These are phyloP conservation scores for Drosophila jambulina DNA, from an alignment of 1,140 invertebrate species.

Conservation along the genomic window DNA sequence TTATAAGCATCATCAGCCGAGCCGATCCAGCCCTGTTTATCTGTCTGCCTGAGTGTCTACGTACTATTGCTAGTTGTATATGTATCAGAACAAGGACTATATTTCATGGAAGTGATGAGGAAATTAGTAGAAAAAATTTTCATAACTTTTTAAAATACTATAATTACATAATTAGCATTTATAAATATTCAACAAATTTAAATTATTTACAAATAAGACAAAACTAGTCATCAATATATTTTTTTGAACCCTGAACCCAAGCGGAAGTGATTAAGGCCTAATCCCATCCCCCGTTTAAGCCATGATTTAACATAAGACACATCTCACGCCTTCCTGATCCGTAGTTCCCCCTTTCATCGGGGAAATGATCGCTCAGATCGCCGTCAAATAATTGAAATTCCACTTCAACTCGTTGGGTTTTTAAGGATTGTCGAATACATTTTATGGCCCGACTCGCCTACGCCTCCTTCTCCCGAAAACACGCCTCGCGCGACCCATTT, in stretches of 20 bases:
- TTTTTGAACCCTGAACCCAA: not conserved
- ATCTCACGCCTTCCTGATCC: constrained; percentile 9
- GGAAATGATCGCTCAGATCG: constrained; percentile 4
- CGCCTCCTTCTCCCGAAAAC: constrained; percentile 16
- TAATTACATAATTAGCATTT: not conserved
- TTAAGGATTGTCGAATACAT: constrained; percentile 39
- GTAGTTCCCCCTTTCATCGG: constrained; percentile 1
- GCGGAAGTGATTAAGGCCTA: constrained; percentile 30
- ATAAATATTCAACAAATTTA: not conserved
- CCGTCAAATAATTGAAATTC: constrained; percentile 40
- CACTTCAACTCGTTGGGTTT: constrained; percentile 39
- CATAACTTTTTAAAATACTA: not conserved
- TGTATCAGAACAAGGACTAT: not conserved
- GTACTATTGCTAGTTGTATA: not conserved
- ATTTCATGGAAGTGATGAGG: not conserved
- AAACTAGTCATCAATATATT: not conserved
- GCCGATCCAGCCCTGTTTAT: not conserved
- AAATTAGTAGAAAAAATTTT: not conserved
- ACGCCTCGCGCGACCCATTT: constrained; percentile 34
- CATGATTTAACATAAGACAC: constrained; percentile 4
- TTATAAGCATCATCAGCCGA: not conserved
- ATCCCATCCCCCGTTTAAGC: constrained; percentile 10
- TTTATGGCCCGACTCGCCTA: constrained; percentile 34
- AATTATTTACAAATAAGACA: not conserved
- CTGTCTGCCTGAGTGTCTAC: not conserved